Evolutionary conservation across 2,888 invertebrate species (phyloP), one percentile per base, ranked within the genome.

Genomic region (Phlogophora meticulosa): DNA sequence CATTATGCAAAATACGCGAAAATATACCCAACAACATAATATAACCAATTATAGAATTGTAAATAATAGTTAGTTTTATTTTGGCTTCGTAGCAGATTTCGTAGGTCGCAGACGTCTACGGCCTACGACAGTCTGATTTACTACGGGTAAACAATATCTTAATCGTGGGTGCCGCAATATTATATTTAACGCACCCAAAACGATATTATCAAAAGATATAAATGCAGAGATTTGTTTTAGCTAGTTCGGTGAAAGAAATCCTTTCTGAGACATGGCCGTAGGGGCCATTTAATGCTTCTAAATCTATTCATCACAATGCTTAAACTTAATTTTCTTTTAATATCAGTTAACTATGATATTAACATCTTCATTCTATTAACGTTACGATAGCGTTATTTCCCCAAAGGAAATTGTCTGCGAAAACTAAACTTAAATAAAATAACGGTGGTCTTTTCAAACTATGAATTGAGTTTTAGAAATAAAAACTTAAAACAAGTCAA

Each of bases 401-500:
- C 17, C 62, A 38, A 9, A 62, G 46, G 55, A 58, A 62, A 76
- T 45, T 58, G 56, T 36, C 60, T 22, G 46, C n/a, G 3, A 46
- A 72, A 64, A 63, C 60, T 52, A 66, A 61, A 72, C 72, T 65
- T 15, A 61, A 79, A 62, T 61, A 56, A 65, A 73, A 62, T 73
- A 61, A 52, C 51, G 13, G 36, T 53, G 57, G 24, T 69, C 58
- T 62, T 61, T 67, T 57, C 46, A 48, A 77, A 80, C 60, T 68
- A 71, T 63, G 67, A 63, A 80, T 69, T 45, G 66, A 69, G 78
- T 80, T 66, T 72, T 36, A 57, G 46, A 72, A 74, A 76, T 68
- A 77, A 85, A 83, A 84, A 82, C 70, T 76, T 78, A 63, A 78
- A 82, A 81, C 80, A 82, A 86, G 80, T 87, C 75, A 85, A 89